Conservation (phyloP, 2,113 vertebrate genomes). For the Propithecus coquereli region DNA sequence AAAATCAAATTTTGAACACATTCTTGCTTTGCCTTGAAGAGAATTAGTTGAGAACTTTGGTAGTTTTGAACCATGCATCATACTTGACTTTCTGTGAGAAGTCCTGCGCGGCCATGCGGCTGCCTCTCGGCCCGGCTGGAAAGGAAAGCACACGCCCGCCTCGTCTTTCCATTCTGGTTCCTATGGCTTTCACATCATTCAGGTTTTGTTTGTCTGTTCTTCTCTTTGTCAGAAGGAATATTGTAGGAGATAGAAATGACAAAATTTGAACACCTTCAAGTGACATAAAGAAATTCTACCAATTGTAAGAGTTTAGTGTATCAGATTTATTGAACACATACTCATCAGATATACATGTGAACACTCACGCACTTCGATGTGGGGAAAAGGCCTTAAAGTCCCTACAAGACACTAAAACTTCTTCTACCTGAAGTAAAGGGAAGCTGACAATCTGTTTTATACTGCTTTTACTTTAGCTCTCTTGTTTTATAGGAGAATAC, state of each 20-base stretch:
- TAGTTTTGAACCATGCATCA: not conserved
- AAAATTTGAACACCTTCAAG: not conserved
- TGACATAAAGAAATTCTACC: not conserved
- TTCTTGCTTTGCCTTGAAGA: conserved; percentile 29
- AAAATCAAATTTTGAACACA: conserved; percentile 40
- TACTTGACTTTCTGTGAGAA: not conserved
- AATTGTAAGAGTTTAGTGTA: not conserved
- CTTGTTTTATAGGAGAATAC: not conserved
- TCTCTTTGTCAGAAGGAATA: not conserved
- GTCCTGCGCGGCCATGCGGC: rapidly evolving
- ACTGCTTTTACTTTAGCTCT: not conserved
- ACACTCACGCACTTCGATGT: not conserved
- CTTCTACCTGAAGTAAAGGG: not conserved
- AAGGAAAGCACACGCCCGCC: not conserved
- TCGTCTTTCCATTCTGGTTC: not conserved
- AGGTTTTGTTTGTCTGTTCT: not conserved
- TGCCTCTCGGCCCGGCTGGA: not conserved
- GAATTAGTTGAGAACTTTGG: conserved; percentile 26
- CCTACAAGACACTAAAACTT: not conserved
- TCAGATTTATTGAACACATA: not conserved
- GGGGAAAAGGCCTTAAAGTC: not conserved
- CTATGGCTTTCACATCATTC: not conserved
- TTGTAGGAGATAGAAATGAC: not conserved
- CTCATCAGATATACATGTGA: not conserved
- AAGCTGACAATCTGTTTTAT: not conserved